Evolutionary conservation across 2,113 vertebrate species (phyloP), one percentile per base, ranked within the genome.

Genomic region (Passer montanus): DNA sequence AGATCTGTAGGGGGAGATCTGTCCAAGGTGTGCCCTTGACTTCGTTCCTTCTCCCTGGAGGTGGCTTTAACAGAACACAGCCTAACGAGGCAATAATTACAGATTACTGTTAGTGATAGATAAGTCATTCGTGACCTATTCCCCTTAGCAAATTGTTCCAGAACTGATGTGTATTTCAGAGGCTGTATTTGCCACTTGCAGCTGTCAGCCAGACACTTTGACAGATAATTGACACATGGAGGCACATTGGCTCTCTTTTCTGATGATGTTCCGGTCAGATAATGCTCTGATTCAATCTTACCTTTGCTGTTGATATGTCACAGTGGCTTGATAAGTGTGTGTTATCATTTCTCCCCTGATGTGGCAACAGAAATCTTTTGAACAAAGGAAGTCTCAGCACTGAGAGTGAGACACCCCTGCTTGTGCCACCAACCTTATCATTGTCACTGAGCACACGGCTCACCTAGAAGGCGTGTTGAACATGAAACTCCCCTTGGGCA

Each of bases 1-100:
- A 87, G 68, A 53, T 92, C 64, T 88, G 49, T 27, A 89, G 49
- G 56, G 76, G 53, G 49, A 93, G 76, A 87, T 88, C 69, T 93
- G 80, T 79, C 82, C 88, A 94, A 92, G 69, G 84, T 72, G 73
- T 89, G 91, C 73, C 85, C 92, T 95, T 96, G 90, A 92, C 73
- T 95, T 60, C 6, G 2, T n/a, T 84, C 47, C 64, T 84, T 72
- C 49, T 88, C 92, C 49, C 83, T 27, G 3, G 26, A 17, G 76
- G 14, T 90, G 44, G 39, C 76, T 93, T 67, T 53, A 78, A 67
- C 47, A 31, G 72, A 77, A 31, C 41, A 55, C n/a, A 44, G 43
- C 26, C 64, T 95, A 93, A 88, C 31, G 41, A 88, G 72, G 41
- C 53, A 94, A 83, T 84, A 93, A 96, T 96, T 92, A 64, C 76